Evolutionary conservation across 2,113 vertebrate species (phyloP).

Genomic region (Ursus arctos): DNA sequence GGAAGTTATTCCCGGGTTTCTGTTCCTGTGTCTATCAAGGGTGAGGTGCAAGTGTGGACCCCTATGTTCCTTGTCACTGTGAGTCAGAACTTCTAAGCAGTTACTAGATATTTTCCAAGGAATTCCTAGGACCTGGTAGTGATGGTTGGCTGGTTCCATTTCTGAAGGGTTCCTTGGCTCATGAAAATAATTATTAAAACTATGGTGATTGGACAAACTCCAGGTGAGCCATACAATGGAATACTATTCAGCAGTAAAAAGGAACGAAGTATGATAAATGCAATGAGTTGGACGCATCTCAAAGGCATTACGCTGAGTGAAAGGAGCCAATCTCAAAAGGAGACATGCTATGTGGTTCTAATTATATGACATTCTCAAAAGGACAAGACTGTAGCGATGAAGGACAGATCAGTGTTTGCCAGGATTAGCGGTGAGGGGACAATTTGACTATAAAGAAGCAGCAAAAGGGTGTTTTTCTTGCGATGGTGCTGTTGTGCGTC

Average conservation of each 20-base stretch:
- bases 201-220: background rate
- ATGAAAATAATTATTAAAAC: background rate
- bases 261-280: background rate
- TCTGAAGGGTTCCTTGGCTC: background rate
- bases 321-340: background rate
- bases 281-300: background rate
- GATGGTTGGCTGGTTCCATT: background rate
- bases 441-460: background rate
- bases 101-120: background rate
- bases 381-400: background rate
- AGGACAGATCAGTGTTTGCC: background rate
- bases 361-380: background rate
- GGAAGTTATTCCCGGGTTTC: background rate
- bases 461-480: background rate
- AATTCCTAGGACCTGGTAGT: background rate
- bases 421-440: background rate
- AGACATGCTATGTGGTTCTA: background rate
- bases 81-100: background rate
- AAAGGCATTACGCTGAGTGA: background rate
- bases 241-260: background rate
- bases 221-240: background rate
- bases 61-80: background rate
- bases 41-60: background rate
- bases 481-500: accelerated
- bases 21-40: background rate